These are phyloP conservation scores for Protophormia terraenovae DNA, from an alignment of 2,888 invertebrate species.

Conservation along the genomic window DNA sequence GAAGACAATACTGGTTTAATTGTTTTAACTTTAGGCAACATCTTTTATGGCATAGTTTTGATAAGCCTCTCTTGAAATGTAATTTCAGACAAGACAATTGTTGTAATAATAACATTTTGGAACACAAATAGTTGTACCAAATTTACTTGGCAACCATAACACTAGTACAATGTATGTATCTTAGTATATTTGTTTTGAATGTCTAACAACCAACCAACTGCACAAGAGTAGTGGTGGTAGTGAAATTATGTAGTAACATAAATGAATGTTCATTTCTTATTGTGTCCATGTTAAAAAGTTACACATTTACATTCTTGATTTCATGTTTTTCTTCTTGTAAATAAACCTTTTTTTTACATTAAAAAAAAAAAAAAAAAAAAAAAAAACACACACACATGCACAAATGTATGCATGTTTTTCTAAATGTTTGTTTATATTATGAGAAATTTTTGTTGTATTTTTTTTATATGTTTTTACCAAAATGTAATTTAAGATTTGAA, in stretches of 20 bases:
- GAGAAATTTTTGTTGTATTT: not conserved
- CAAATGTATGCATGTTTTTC: constrained; percentile 15
- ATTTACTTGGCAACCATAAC: constrained; percentile 40
- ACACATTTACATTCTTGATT: constrained; percentile 65
- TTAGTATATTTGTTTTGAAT: too few species aligned
- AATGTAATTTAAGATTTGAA: constrained; percentile 60
- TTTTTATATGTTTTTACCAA: constrained; percentile 13
- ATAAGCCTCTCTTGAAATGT: not conserved
- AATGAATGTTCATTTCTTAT: constrained; percentile 64
- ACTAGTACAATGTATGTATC: not conserved
- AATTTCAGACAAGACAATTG: not conserved
- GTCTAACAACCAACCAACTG: not conserved
- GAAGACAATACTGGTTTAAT: too few species aligned
- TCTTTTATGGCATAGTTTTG: not conserved
- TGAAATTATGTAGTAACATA: constrained; percentile 39
- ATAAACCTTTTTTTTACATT: constrained; percentile 50
- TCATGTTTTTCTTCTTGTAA: constrained; percentile 38
- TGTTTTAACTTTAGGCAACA: not conserved
- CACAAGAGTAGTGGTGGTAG: not conserved
- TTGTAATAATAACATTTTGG: not conserved
- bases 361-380: not conserved
- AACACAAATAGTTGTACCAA: not conserved
- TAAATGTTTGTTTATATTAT: not conserved
- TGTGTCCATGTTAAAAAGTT: constrained; percentile 65
- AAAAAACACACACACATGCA: not conserved